Evolutionary conservation across 2,113 vertebrate genomes (phyloP), one percentile per base, ranked within the genome.

Genomic region (Oryzias curvinotus): DNA sequence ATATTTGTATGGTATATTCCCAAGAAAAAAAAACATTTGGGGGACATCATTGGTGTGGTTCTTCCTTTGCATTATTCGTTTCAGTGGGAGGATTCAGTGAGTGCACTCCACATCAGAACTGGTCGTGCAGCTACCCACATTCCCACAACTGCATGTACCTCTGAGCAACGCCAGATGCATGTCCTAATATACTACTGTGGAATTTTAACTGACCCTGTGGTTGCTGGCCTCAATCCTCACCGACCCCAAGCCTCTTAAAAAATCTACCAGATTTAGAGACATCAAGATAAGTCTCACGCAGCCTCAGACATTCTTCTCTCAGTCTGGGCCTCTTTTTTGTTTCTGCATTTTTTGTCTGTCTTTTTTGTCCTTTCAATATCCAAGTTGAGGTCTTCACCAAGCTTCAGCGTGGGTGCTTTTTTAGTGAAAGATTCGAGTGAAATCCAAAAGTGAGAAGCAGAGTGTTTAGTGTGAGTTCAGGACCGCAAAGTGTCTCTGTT

Each of bases 221-320:
- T 77, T 66, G 69, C 68, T 85, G 86, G 86, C 86, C 83, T 85
- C 81, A 81, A 87, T 85, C 80, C 78, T 75, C 78, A 76, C 71
- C 23, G 7, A 61, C 60, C 77, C 61, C 82, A 76, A 85, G 73
- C 78, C 64, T 83, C 86, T 87, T 80, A 70, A 79, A 85, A 69
- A 70, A 75, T 36, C 26, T 57, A 57, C 42, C 84, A 75, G 73
- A 87, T 77, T 84, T 77, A 75, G 81, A 58, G 57, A 84, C 64
- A 70, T 81, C 77, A 75, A 52, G 59, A 65, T 42, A 66, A 80
- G 41, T 80, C 71, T 77, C 23, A 64, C 62, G 50, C 13, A 56
- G 60, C 68, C 74, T 69, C 52, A 73, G 67, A 70, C 75, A 53
- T 78, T 78, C 53, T 73, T 72, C 67, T 78, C 76, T 65, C 62